These are phyloP conservation scores for Hyles lineata DNA, from an alignment of 2,888 invertebrate genomes.

Conservation along the genomic window DNA sequence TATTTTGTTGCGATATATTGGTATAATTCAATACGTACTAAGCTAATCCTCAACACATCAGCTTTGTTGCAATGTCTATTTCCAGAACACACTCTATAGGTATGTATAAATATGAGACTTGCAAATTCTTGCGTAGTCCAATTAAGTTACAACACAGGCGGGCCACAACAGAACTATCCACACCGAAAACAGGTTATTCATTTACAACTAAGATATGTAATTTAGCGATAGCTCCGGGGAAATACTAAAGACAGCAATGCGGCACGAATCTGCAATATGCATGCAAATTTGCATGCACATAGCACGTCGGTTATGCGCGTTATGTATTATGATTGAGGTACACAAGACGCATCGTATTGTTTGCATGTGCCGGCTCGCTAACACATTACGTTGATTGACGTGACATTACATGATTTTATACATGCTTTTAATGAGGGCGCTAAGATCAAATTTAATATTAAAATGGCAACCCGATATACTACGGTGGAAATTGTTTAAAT, in stretches of 20 bases:
- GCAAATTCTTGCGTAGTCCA: too few relatives aligned
- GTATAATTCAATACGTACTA: too few relatives aligned
- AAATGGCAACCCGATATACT: too few relatives aligned
- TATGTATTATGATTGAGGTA: slow-evolving; percentile 61
- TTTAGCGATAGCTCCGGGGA: slow-evolving; percentile 36
- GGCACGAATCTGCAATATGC: slow-evolving; percentile 64
- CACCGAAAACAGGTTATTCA: slow-evolving; percentile 44
- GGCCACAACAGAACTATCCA: slow-evolving; percentile 15
- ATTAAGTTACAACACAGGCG: too few relatives aligned
- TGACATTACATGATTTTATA: slow-evolving; percentile 1
- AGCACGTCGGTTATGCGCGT: slow-evolving; percentile 51
- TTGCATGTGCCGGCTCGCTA: slow-evolving; percentile 25
- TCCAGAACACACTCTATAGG: too few relatives aligned
- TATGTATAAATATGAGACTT: too few relatives aligned
- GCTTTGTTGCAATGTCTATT: too few relatives aligned
- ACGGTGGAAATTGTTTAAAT: too few relatives aligned
- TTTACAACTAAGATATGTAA: slow-evolving; percentile 30
- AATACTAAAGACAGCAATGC: slow-evolving; percentile 57
- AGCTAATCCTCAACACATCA: too few relatives aligned
- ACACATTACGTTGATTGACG: slow-evolving; percentile 23
- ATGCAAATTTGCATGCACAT: slow-evolving; percentile 65
- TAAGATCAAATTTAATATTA: too few relatives aligned
- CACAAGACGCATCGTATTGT: slow-evolving; percentile 36
- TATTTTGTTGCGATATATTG: too few relatives aligned
- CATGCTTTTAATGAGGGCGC: too few relatives aligned